Conservation (phyloP, 2,797 vertebrate genomes). For the Phrynocephalus forsythii region DNA sequence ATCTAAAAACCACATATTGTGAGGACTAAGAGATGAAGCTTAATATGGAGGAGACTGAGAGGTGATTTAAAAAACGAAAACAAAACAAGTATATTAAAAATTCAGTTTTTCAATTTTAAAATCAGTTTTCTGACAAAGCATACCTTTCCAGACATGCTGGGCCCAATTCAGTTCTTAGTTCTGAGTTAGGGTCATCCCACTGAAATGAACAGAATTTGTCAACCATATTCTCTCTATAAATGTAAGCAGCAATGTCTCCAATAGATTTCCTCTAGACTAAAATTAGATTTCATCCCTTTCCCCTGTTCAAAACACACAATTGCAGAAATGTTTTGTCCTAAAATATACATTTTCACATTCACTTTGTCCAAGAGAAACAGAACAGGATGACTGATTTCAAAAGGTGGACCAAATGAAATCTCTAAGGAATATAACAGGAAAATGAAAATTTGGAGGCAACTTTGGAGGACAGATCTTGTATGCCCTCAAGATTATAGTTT, state of each 20-base stretch:
- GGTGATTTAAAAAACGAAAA: no score
- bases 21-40: no score
- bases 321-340: neutral
- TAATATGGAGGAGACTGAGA: no score
- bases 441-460: neutral
- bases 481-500: neutral
- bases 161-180: no score
- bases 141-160: neutral
- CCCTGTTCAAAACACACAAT: neutral
- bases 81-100: no score
- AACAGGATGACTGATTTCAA: neutral
- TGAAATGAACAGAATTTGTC: no score
- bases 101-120: neutral
- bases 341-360: neutral
- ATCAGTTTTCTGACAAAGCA: neutral
- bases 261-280: no score
- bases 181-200: no score
- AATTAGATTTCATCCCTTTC: no score
- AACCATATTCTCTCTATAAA: no score
- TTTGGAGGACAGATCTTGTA: neutral
- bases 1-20: no score
- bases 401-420: neutral
- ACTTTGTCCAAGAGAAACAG: neutral
- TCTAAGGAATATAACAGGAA: neutral
- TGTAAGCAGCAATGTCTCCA: no score